These are phyloP conservation scores for Pogona vitticeps DNA, from an alignment of 2,113 vertebrate species.

Conservation along the genomic window DNA sequence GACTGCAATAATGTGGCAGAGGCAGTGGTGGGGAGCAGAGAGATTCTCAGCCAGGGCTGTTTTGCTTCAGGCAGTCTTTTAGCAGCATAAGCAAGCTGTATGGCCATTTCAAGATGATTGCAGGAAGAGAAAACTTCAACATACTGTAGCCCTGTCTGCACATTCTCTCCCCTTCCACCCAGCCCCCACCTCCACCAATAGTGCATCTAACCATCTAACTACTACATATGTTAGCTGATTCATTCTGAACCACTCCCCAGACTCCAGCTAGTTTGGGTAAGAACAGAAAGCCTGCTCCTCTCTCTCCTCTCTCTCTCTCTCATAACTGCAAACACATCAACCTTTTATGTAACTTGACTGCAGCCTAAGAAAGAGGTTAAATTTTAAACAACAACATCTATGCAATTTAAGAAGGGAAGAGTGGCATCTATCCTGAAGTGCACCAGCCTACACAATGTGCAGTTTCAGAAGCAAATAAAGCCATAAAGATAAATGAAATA, in stretches of 20 bases:
- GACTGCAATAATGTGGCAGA: not conserved
- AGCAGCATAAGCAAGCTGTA: not conserved
- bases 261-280: not conserved
- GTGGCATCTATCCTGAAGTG: not conserved
- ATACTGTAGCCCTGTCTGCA: too few species aligned
- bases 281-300: not conserved
- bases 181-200: too few species aligned
- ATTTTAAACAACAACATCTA: not conserved
- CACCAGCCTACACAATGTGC: slow-evolving; percentile 5
- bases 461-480: not conserved
- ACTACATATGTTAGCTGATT: not conserved
- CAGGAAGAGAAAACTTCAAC: too few species aligned
- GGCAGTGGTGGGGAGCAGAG: not conserved
- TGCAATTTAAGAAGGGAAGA: not conserved
- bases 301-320: not conserved
- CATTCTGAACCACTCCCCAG: not conserved
- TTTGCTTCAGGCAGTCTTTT: not conserved
- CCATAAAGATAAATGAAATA: slow-evolving; percentile 7
- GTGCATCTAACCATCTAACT: not conserved
- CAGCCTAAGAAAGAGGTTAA: too few species aligned
- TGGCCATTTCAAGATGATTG: not conserved
- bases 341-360: not conserved
- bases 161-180: too few species aligned
- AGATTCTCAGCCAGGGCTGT: not conserved
- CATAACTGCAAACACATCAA: not conserved